Evolutionary conservation across 2,797 vertebrate species (phyloP), one percentile per base, ranked within the genome.

Genomic region (Onychomys torridus): DNA sequence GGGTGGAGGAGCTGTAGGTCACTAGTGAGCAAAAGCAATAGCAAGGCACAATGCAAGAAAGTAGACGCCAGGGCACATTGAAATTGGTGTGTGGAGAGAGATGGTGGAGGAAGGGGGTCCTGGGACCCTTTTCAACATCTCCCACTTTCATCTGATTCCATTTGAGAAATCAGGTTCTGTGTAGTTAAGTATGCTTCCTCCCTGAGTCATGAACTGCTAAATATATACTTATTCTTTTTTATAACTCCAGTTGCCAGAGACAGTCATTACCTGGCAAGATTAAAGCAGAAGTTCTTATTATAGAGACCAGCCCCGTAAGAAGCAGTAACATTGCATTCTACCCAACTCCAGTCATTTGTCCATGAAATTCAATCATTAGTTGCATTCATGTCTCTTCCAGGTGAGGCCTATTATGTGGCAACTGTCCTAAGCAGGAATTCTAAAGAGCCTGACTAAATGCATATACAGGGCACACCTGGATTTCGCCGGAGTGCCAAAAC

Each of bases 201-300:
- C 46, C 82, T 95, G 92, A 97, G 89, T 97, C 95, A 97, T 46
- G 65, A 77, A 91, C 67, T 97, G 81, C 95, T 96, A 98, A 98
- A 96, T 95, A 94, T 34, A 86, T 84, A 90, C 96, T 96, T 97
- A 96, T 55, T 97, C 93, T 95, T 97, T 93, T 94, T 96, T 95
- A 93, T 94, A 96, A 96, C 94, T 95, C 97, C 89, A 93, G 97
- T 93, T 97, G 95, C 83, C 90, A 91, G 78, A 75, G 90, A 95
- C 78, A 91, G 93, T 95, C 95, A 98, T 97, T 98, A 96, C 95
- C 95, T 97, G 94, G 97, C 95, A 97, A 98, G n/a, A 98, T 96
- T 95, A 97, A 97, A 94, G 90, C 0, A 97, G 94, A 97, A 95
- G 90, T 85, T 91, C 92, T 76, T 93, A 88, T 87, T 96, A 94